phyloP scores from a whole-genome alignment of 1,140 invertebrate genomes.

The Saccostrea echinata region DNA sequence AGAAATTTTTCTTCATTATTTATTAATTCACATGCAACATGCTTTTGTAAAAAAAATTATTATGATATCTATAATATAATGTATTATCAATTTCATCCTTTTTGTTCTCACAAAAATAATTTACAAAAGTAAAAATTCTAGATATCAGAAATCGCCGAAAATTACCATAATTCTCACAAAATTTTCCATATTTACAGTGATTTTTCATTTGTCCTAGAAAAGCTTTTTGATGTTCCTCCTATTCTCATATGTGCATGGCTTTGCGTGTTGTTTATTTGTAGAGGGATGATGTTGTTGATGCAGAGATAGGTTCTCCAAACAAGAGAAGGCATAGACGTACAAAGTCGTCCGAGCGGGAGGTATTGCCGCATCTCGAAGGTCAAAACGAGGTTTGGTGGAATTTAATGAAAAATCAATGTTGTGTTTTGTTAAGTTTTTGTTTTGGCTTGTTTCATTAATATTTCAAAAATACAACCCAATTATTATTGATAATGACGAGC shows the following conservation, averaged over 20 bases:
- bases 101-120: too few species aligned
- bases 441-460: background rate
- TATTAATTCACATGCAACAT: too few species aligned
- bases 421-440: background rate
- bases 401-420: slow-evolving; percentile 44
- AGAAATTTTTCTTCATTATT: too few species aligned
- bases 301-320: background rate
- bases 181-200: too few species aligned
- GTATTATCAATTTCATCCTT: too few species aligned
- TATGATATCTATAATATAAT: too few species aligned
- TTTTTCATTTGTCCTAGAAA: too few species aligned
- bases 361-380: slow-evolving; percentile 63
- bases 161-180: too few species aligned
- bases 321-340: background rate
- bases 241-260: background rate
- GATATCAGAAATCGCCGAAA: too few species aligned
- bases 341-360: slow-evolving; percentile 69
- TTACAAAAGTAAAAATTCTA: too few species aligned
- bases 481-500: background rate
- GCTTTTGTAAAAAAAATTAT: too few species aligned
- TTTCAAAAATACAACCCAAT: background rate
- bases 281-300: background rate
- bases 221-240: background rate
- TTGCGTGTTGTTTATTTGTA: slow-evolving; percentile 8
- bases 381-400: slow-evolving; percentile 76